These are phyloP conservation scores for Bos indicus DNA, from an alignment of 2,113 vertebrate species.

Conservation along the genomic window DNA sequence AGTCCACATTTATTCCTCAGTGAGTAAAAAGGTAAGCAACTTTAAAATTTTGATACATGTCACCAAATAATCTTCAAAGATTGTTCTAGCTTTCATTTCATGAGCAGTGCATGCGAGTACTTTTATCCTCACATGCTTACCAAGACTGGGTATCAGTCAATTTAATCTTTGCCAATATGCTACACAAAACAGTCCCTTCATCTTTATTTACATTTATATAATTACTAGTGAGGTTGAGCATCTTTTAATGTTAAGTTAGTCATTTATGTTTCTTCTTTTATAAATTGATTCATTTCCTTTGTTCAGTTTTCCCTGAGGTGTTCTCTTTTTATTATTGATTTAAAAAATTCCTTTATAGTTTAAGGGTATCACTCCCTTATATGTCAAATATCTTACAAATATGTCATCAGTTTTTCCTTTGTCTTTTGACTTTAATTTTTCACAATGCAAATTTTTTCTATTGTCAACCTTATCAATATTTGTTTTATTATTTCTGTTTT, in stretches of 20 bases:
- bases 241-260: neutral
- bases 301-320: neutral
- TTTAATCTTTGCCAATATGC: neutral
- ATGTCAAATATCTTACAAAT: neutral
- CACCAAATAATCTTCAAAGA: neutral
- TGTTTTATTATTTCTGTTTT: neutral
- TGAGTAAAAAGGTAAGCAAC: neutral
- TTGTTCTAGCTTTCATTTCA: neutral
- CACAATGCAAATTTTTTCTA: neutral
- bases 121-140: neutral
- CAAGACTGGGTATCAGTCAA: neutral
- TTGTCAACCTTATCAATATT: neutral
- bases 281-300: neutral
- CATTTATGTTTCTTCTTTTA: neutral
- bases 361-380: neutral
- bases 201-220: conserved; percentile 13
- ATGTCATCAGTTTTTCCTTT: neutral
- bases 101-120: neutral
- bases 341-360: neutral
- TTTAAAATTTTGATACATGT: neutral
- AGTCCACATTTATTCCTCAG: neutral
- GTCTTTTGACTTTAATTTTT: neutral
- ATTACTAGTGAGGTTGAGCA: neutral
- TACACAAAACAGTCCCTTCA: neutral
- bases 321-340: neutral